Base-by-base conservation (phyloP, 2,888 invertebrate genomes). In the Trissonchulus latispiculum region DNA sequence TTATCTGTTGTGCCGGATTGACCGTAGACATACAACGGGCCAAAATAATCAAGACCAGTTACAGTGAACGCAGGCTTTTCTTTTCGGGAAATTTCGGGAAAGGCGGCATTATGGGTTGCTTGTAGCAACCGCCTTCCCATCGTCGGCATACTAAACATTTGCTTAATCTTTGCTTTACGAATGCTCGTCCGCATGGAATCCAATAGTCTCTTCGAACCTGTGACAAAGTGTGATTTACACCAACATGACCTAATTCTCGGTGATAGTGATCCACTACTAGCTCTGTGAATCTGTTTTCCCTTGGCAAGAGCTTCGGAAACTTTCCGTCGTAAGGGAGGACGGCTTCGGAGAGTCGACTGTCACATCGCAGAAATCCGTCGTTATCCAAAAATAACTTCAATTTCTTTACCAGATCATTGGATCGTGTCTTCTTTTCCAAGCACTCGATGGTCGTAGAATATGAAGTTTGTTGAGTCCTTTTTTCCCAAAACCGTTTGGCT, bases 171-270 rank as follows among this genome's bases (percentile, higher is more conserved):
- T 35, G 69, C n/a, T 68, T 68, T 23, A 68, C 69, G n/a, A 23
- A 35, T 29, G 32, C 2, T n/a, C 69, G n/a, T n/a, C 69, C 69
- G n/a, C n/a, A 32, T n/a, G 69, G 69, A 23, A 68, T 31, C 69
- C 69, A 68, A 68, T 68, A 68, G 23, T 31, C 33, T 8, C 8
- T 8, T 29, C 69, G n/a, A 32, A 68, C 23, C 36, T 68, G 69
- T n/a, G 69, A 23, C 32, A 68, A 31, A 29, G 69, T 68, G 23
- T 68, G 69, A 8, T 32, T 23, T 31, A 35, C 18, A 8, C 69
- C 69, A 23, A 35, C n/a, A 29, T 71, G 71, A 23, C 64, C 29
- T 31, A 71, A 29, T 8, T 32, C n/a, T 61, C 62, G 23, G 61
- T 68, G 69, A 68, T 32, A 23, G 69, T 68, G 32, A 3, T 29